Percentiles rank a stretch among this genome's conserved stretches.
Conservation (phyloP, 2,797 vertebrate species). For the Sebastes matsubarae region DNA sequence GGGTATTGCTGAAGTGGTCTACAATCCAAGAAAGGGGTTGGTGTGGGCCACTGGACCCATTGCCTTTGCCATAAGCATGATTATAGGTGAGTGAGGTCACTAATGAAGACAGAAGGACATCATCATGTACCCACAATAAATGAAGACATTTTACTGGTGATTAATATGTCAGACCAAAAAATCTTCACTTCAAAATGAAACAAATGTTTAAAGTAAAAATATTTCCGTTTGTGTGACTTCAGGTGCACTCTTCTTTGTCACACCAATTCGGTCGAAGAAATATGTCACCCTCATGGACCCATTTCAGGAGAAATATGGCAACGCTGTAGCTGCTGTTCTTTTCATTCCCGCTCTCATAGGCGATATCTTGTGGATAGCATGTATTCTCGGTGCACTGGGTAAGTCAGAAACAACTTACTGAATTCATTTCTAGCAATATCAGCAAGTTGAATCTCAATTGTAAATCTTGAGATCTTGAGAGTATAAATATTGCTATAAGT, state of each 20-base stretch:
- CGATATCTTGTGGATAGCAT: conserved; percentile 83
- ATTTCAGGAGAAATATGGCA: conserved; percentile 80
- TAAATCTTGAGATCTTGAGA: not conserved
- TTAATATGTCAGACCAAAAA: too few species aligned
- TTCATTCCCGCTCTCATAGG: conserved; percentile 78
- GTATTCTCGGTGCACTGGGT: conserved; percentile 80
- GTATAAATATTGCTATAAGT: too few species aligned
- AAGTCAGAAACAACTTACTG: conserved; percentile 12
- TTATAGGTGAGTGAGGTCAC: conserved; percentile 69
- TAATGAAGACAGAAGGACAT: not conserved
- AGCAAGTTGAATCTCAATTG: not conserved
- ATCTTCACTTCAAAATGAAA: too few species aligned
- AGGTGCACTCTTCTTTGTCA: conserved; percentile 81
- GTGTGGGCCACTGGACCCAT: conserved; percentile 76
- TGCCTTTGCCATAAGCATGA: conserved; percentile 68
- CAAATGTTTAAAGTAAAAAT: too few species aligned
- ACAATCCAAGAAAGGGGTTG: conserved; percentile 77
- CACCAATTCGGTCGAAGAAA: conserved; percentile 77
- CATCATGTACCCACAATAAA: not conserved
- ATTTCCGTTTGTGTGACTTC: not conserved
- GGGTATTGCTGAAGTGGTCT: conserved; percentile 78
- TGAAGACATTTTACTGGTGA: too few species aligned
- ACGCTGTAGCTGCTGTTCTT: conserved; percentile 70
- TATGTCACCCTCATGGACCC: conserved; percentile 84
- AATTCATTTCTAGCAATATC: not conserved